Conservation (phyloP, 1,140 invertebrate genomes). For the Euglossa dilemma region DNA sequence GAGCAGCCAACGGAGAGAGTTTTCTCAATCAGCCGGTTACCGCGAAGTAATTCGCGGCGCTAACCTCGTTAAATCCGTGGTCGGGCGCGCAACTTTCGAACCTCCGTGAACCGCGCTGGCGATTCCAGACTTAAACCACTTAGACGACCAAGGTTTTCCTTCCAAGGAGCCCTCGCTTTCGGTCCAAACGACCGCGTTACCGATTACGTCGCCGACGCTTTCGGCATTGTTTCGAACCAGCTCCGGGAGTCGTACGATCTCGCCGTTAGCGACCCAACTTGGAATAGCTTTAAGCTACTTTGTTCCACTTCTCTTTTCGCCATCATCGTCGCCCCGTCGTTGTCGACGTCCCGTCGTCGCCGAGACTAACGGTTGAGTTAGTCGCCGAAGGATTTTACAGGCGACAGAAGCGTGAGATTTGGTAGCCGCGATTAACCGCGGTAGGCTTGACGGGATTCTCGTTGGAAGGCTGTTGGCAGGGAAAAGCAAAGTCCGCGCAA, state of each 20-base stretch:
- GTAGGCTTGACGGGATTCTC: neutral
- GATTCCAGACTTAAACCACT: slow-evolving; percentile 53
- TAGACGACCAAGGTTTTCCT: neutral
- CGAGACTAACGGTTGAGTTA: no score
- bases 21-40: slow-evolving; percentile 81
- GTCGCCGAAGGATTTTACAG: no score
- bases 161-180: no score
- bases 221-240: neutral
- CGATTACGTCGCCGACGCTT: neutral
- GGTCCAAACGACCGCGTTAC: neutral
- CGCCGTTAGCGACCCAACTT: neutral
- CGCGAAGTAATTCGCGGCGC: slow-evolving; percentile 77
- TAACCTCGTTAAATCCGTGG: slow-evolving; percentile 76
- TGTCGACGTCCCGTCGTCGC: neutral
- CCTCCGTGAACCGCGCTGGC: slow-evolving; percentile 28
- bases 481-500: neutral
- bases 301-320: neutral
- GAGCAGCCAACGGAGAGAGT: slow-evolving; percentile 57
- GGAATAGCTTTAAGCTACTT: neutral
- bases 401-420: slow-evolving; percentile 1
- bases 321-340: neutral
- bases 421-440: neutral
- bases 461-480: neutral
- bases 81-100: slow-evolving; percentile 27
- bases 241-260: no score